These are phyloP conservation scores for Lepidurus packardi DNA, from an alignment of 1,140 invertebrate species.

Conservation along the genomic window DNA sequence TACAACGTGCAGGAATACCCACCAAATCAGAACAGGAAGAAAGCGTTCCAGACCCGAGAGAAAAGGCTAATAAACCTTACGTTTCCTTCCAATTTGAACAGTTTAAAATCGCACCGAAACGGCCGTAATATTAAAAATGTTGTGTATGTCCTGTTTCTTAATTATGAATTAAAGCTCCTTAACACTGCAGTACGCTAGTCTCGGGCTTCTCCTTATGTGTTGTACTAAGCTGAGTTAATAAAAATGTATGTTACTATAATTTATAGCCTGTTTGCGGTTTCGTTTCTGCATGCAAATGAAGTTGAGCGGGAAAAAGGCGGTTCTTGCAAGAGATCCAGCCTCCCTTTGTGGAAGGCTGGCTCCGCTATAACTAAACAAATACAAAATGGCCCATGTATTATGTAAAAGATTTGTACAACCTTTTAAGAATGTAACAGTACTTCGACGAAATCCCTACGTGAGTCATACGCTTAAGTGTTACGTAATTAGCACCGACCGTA, in stretches of 20 bases:
- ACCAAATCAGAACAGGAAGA: neutral
- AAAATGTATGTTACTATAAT: no score
- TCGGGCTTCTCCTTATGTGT: no score
- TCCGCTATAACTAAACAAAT: neutral
- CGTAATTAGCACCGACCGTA: neutral
- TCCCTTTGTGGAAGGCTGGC: no score
- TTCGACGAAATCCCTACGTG: neutral
- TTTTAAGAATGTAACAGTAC: neutral
- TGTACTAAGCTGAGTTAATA: no score
- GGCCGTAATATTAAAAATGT: neutral
- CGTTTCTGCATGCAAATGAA: no score
- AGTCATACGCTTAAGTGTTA: neutral
- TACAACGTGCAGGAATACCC: neutral
- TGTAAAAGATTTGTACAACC: neutral
- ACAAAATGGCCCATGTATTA: neutral
- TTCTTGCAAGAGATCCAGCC: no score
- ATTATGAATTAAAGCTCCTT: no score
- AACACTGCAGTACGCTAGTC: no score
- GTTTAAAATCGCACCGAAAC: neutral
- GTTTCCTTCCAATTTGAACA: neutral
- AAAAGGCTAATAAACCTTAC: neutral
- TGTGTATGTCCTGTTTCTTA: no score
- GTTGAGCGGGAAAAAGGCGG: no score
- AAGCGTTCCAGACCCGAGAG: neutral
- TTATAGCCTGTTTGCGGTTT: no score